Percentiles rank a stretch among this genome's conserved stretches.
Evolutionary conservation across 2,888 invertebrate species (phyloP).

Genomic region (Antheraea assamensis): DNA sequence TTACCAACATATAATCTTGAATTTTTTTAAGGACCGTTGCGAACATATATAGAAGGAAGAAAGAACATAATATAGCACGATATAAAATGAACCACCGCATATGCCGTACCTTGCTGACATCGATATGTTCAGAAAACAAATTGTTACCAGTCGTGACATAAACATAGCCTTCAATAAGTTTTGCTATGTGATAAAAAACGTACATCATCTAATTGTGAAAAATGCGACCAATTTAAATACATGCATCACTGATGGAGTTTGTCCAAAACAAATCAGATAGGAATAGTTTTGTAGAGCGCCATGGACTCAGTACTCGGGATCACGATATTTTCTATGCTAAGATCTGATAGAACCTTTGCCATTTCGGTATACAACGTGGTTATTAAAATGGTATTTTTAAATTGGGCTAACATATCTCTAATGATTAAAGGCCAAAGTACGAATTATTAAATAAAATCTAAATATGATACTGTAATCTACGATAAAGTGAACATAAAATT

Average conservation of each 20-base stretch:
- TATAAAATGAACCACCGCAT: too few species aligned
- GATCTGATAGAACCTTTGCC: not conserved
- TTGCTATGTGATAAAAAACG: not conserved
- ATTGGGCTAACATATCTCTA: not conserved
- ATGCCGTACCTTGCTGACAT: not conserved
- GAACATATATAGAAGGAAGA: too few species aligned
- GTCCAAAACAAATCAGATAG: not conserved
- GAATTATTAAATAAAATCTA: too few species aligned
- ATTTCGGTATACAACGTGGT: not conserved
- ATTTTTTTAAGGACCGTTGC: not conserved
- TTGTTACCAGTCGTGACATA: not conserved
- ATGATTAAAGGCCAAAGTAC: not conserved
- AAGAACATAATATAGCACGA: too few species aligned
- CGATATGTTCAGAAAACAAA: not conserved
- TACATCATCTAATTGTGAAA: not conserved
- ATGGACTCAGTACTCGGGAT: too few species aligned
- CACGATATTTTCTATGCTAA: not conserved
- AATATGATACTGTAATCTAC: not conserved
- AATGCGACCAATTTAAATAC: not conserved
- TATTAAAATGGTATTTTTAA: not conserved
- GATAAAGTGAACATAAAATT: not conserved
- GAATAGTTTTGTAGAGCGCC: too few species aligned
- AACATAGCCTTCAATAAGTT: not conserved
- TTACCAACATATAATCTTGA: not conserved
- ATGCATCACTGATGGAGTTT: not conserved